Percentiles rank a stretch among this genome's conserved stretches.
These are phyloP conservation scores for Sinella curviseta DNA, from an alignment of 1,140 invertebrate species.

Conservation along the genomic window DNA sequence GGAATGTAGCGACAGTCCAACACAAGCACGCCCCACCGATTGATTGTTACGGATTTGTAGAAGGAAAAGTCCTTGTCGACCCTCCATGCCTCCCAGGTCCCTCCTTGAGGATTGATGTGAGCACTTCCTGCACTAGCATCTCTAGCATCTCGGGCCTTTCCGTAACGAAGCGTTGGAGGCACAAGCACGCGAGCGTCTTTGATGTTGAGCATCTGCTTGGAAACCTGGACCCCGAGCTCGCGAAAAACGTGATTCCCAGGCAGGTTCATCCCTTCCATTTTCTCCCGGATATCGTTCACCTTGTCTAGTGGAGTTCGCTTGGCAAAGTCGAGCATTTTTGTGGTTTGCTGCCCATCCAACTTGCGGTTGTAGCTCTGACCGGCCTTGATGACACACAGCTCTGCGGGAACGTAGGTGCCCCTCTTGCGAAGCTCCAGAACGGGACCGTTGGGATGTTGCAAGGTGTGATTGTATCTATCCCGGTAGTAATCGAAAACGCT, in stretches of 20 bases:
- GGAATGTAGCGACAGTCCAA: neutral
- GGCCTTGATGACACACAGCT: slow-evolving; percentile 34
- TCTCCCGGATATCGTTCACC: neutral
- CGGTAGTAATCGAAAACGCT: slow-evolving; percentile 35
- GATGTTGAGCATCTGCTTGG: neutral
- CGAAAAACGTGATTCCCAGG: neutral
- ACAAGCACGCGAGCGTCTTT: neutral
- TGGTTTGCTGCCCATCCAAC: slow-evolving; percentile 37
- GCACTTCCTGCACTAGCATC: no score
- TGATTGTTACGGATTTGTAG: neutral
- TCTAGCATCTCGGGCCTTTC: neutral
- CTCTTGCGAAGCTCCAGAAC: slow-evolving; percentile 26
- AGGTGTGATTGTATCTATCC: neutral
- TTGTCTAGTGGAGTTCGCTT: slow-evolving; percentile 26
- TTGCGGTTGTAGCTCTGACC: slow-evolving; percentile 43
- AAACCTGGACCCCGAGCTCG: neutral
- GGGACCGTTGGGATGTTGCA: slow-evolving; percentile 30
- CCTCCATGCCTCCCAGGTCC: slow-evolving; percentile 37
- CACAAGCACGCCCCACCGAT: slow-evolving; percentile 31
- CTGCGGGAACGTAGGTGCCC: slow-evolving; percentile 34
- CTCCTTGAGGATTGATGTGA: slow-evolving; percentile 24
- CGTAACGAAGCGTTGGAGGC: neutral
- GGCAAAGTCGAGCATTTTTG: slow-evolving; percentile 32
- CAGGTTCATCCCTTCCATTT: neutral
- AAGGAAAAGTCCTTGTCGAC: slow-evolving; percentile 32